Conservation (phyloP, 2,113 vertebrate genomes). For the Semnornis frantzii region DNA sequence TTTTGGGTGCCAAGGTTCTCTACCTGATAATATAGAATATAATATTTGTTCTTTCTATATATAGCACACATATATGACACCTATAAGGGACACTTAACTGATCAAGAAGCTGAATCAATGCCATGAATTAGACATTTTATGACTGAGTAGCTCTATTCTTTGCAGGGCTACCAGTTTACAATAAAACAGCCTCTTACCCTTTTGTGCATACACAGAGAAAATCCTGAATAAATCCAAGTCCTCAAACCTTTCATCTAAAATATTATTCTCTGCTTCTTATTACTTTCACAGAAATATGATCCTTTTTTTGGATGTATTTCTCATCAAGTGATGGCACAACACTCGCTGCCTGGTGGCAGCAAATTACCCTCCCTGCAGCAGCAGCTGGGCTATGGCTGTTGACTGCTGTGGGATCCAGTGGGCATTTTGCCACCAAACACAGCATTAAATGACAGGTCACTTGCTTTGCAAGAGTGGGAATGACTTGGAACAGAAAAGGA, state of each 20-base stretch:
- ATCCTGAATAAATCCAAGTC: not conserved
- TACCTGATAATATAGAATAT: not conserved
- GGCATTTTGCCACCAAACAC: not conserved
- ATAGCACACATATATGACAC: not conserved
- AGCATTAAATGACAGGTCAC: not conserved
- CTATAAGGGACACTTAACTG: not conserved
- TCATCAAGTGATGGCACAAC: not conserved
- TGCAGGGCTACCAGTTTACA: not conserved
- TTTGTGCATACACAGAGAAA: not conserved
- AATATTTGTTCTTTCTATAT: not conserved
- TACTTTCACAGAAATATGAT: not conserved
- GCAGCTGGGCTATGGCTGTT: accelerated
- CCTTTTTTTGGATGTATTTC: not conserved
- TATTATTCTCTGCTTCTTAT: not conserved
- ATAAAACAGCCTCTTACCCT: not conserved
- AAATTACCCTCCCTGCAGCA: not conserved
- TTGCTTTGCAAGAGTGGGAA: not conserved
- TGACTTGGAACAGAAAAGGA: not conserved
- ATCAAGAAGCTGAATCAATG: not conserved
- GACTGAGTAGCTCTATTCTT: not conserved
- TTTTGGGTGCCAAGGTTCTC: not conserved
- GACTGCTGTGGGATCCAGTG: not conserved
- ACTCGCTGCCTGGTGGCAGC: not conserved
- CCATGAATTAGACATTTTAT: not conserved
- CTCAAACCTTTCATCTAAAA: not conserved